Evolutionary conservation across 1,140 invertebrate genomes (phyloP).

Genomic region (Dufourea novaeangliae): DNA sequence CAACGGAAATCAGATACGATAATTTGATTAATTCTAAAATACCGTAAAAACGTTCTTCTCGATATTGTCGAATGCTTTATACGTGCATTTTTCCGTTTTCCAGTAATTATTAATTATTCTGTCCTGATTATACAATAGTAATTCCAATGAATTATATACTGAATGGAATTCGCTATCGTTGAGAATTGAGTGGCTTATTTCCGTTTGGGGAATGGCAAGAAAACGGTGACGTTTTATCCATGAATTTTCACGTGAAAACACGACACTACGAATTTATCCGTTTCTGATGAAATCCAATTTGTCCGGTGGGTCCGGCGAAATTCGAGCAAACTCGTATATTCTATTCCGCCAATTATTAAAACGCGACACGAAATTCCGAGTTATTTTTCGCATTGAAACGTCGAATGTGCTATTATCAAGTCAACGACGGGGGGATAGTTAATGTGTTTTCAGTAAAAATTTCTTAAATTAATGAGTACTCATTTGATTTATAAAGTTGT

Average conservation of each 20-base stretch:
- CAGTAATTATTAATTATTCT: neutral
- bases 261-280: conserved; percentile 1
- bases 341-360: conserved; percentile 14
- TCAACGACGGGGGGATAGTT: neutral
- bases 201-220: neutral
- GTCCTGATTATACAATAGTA: neutral
- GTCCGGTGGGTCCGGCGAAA: conserved; percentile 2
- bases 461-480: too few relatives aligned
- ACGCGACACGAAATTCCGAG: neutral
- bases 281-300: conserved; percentile 32
- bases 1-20: too few relatives aligned
- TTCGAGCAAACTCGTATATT: conserved; percentile 20
- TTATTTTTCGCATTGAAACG: conserved; percentile 11
- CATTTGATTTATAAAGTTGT: too few relatives aligned
- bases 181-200: neutral
- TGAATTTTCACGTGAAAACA: conserved; percentile 2
- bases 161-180: neutral
- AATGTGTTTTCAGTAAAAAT: neutral
- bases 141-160: neutral
- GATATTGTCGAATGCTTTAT: neutral
- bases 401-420: neutral
- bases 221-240: neutral
- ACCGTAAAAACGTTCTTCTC: neutral
- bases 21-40: too few relatives aligned
- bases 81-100: neutral